phyloP scores from a whole-genome alignment of 2,888 invertebrate species.

The Caenorhabditis plicata region DNA sequence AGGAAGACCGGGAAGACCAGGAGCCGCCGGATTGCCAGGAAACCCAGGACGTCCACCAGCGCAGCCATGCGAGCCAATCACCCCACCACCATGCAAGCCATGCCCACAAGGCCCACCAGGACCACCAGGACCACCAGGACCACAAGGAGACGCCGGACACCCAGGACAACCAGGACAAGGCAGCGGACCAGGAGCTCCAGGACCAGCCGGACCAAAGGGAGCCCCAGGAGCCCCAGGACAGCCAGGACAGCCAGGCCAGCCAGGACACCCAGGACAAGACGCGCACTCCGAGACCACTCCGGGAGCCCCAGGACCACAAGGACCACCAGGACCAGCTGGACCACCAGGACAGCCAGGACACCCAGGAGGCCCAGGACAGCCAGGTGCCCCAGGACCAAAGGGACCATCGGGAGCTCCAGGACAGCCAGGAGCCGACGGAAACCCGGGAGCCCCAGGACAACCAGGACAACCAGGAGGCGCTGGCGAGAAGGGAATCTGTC shows the following conservation, averaged over 20 bases:
- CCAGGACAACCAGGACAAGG: slow-evolving; percentile 46
- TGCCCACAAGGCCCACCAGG: slow-evolving; percentile 47
- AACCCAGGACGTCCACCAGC: slow-evolving; percentile 39
- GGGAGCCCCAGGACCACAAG: slow-evolving; percentile 42
- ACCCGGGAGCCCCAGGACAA: slow-evolving; percentile 45
- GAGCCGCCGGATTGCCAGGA: slow-evolving; percentile 47
- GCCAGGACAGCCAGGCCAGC: slow-evolving; percentile 36
- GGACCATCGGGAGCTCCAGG: slow-evolving; percentile 45
- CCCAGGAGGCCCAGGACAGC: slow-evolving; percentile 34
- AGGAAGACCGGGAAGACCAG: slow-evolving; percentile 35
- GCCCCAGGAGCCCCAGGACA: slow-evolving; percentile 48
- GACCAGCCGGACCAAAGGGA: slow-evolving; percentile 46
- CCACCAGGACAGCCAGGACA: slow-evolving; percentile 39
- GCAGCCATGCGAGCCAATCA: slow-evolving; percentile 35
- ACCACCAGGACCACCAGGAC: slow-evolving; percentile 49
- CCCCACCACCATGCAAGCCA: slow-evolving; percentile 44
- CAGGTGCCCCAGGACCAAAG: slow-evolving; percentile 45
- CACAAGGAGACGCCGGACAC: slow-evolving; percentile 39
- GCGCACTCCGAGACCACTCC: slow-evolving; percentile 16
- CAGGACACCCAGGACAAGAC: slow-evolving; percentile 36
- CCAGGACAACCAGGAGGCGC: slow-evolving; percentile 41
- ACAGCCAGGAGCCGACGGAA: slow-evolving; percentile 46
- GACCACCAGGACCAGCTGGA: slow-evolving; percentile 40
- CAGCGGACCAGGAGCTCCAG: slow-evolving; percentile 35
- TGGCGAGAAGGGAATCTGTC: slow-evolving; percentile 62